A percentile compares a stretch with the other conserved stretches of the same genome.
phyloP scores from a whole-genome alignment of 2,113 vertebrate species.

The Halichoeres trimaculatus region DNA sequence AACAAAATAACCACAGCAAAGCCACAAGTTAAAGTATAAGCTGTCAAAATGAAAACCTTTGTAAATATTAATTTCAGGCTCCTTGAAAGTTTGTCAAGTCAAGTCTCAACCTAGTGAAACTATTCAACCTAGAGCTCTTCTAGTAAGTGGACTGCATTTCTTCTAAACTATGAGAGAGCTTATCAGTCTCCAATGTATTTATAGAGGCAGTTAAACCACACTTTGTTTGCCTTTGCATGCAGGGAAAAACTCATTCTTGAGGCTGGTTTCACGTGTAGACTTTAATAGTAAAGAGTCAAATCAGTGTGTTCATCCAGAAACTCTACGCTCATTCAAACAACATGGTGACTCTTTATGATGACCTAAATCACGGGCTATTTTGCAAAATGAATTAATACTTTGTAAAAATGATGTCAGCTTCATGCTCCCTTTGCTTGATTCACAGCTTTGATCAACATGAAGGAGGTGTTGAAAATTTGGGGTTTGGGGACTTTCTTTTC shows the following conservation, averaged over 20 bases:
- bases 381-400: too few relatives aligned
- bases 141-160: background rate
- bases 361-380: too few relatives aligned
- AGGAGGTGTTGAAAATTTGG: background rate
- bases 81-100: too few relatives aligned
- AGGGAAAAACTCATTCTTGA: background rate
- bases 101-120: background rate
- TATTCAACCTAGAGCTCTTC: background rate
- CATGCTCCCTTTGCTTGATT: too few relatives aligned
- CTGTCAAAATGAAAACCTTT: too few relatives aligned
- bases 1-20: too few relatives aligned
- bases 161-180: background rate
- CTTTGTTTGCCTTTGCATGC: background rate
- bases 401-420: too few relatives aligned
- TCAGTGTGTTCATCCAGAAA: background rate
- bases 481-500: background rate
- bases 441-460: background rate
- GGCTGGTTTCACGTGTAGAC: background rate
- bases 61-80: too few relatives aligned
- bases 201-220: background rate
- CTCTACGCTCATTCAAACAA: background rate
- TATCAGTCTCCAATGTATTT: background rate
- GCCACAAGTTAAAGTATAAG: too few relatives aligned
- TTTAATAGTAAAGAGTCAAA: background rate
- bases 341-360: too few relatives aligned